A percentile compares a stretch with the other conserved stretches of the same genome.
Conservation (phyloP, 1,140 invertebrate genomes). For the Centruroides sculpturatus region DNA sequence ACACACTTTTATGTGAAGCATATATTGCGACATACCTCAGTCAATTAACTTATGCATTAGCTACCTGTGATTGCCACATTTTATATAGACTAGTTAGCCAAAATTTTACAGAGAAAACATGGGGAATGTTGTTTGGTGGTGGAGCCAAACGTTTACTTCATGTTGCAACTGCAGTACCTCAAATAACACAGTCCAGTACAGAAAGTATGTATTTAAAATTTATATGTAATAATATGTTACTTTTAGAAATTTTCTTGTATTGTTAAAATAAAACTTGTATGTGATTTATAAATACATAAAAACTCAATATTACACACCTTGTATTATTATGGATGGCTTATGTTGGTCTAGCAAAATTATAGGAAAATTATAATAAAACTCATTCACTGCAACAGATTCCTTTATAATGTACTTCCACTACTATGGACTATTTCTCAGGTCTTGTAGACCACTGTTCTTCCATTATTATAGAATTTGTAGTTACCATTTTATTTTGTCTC, state of each 20-base stretch:
- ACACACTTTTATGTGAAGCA: slow-evolving; percentile 79
- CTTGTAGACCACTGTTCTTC: no score
- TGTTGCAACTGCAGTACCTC: slow-evolving; percentile 36
- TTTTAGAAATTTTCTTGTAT: not conserved
- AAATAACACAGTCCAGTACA: slow-evolving; percentile 7
- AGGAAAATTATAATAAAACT: no score
- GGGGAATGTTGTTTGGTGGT: slow-evolving; percentile 83
- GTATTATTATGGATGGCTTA: no score
- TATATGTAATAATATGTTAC: not conserved
- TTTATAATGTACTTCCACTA: no score
- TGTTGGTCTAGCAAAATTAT: no score
- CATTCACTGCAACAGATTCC: no score
- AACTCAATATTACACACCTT: no score
- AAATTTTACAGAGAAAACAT: slow-evolving; percentile 60
- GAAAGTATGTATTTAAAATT: slow-evolving; percentile 17
- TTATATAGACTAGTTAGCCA: slow-evolving; percentile 75
- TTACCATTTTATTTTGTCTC: no score
- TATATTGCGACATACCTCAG: slow-evolving; percentile 86
- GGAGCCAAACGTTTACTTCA: slow-evolving; percentile 78
- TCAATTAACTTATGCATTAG: slow-evolving; percentile 77
- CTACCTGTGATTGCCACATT: slow-evolving; percentile 87
- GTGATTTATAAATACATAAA: no score
- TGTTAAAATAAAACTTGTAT: no score
- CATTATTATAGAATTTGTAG: no score
- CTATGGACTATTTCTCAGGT: no score